Percentiles rank a stretch among this genome's conserved stretches.
Evolutionary conservation across 2,113 vertebrate genomes (phyloP).

Genomic region (Megalops atlanticus): DNA sequence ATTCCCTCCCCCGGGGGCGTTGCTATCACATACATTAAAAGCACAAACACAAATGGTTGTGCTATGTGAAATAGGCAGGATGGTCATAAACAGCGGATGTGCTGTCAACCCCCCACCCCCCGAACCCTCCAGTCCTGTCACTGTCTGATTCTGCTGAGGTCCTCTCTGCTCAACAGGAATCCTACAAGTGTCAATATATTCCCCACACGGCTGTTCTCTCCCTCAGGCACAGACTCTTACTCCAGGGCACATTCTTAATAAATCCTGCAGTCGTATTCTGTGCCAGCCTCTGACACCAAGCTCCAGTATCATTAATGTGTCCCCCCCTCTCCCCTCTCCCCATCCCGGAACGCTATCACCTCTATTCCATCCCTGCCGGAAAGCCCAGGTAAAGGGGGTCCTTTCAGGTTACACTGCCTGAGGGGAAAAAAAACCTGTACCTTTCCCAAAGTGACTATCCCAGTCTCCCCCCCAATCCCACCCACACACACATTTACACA

Average conservation of each 20-base stretch:
- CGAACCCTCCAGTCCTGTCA: background rate
- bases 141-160: background rate
- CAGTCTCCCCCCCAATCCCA: background rate
- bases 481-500: background rate
- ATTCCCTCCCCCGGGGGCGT: slow-evolving; percentile 42
- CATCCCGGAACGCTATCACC: background rate
- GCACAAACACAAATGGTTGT: background rate
- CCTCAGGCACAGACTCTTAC: background rate
- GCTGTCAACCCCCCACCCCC: background rate
- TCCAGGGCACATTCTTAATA: background rate
- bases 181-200: background rate
- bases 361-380: background rate
- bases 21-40: slow-evolving; percentile 47
- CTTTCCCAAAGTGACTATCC: background rate
- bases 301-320: background rate
- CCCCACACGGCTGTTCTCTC: background rate
- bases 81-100: background rate
- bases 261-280: background rate
- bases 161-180: background rate
- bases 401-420: background rate
- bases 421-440: background rate
- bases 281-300: background rate
- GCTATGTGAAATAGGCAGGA: background rate
- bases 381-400: background rate
- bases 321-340: background rate